A percentile compares a stretch with the other conserved stretches of the same genome.
Evolutionary conservation across 2,888 invertebrate genomes (phyloP).

Genomic region (Chydorus sphaericus): DNA sequence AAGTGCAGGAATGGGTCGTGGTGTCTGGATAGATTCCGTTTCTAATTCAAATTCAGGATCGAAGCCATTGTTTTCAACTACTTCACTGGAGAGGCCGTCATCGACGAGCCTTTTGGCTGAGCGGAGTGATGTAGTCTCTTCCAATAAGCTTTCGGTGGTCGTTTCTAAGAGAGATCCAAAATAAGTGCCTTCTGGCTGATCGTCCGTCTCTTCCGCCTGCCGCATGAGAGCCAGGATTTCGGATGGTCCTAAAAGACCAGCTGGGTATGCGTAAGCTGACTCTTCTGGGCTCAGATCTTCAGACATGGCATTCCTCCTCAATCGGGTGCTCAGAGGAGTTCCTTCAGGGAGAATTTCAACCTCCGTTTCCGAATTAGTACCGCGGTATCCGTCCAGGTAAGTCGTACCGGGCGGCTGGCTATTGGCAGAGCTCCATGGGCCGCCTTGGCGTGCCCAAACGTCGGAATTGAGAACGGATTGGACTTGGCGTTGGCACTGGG

Average conservation of each 20-base stretch:
- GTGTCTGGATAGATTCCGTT: background rate
- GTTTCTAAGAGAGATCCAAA: no score
- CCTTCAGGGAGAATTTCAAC: slow-evolving; percentile 3
- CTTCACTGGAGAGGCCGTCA: background rate
- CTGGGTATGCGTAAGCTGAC: background rate
- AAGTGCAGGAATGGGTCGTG: slow-evolving; percentile 7
- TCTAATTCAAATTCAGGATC: background rate
- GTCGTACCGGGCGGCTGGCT: background rate
- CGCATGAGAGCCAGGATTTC: background rate
- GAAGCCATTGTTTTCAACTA: background rate
- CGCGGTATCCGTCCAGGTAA: background rate
- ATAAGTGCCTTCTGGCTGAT: no score
- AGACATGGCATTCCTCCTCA: background rate
- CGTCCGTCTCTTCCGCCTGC: background rate
- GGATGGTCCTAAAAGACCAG: background rate
- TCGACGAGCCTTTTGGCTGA: background rate
- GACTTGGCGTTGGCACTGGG: slow-evolving; percentile 25
- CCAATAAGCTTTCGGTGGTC: background rate
- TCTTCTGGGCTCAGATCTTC: background rate
- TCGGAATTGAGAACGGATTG: slow-evolving; percentile 10
- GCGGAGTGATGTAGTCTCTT: background rate
- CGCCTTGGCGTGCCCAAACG: background rate
- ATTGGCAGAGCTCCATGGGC: background rate
- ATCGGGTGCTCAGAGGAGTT: background rate
- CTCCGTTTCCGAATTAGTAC: background rate